Percentiles rank a stretch among this genome's conserved stretches.
phyloP scores from a whole-genome alignment of 2,113 vertebrate genomes.

The Sprattus sprattus region DNA sequence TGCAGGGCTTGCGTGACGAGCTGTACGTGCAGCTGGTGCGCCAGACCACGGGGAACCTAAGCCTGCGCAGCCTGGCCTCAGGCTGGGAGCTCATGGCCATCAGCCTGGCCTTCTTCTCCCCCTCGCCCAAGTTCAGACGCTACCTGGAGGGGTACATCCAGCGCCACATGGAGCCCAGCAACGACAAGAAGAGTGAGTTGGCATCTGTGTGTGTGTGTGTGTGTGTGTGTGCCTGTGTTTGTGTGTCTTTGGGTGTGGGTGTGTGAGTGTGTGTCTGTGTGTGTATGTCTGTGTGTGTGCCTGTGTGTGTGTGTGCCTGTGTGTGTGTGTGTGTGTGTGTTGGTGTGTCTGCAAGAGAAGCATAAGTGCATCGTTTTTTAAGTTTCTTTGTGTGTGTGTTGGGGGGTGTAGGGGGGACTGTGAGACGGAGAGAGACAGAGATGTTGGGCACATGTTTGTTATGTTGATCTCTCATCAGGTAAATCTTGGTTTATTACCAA shows the following conservation, averaged over 20 bases:
- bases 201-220: not conserved
- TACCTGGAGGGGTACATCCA: constrained; percentile 81
- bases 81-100: constrained; percentile 83
- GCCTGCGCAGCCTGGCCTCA: constrained; percentile 68
- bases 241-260: not conserved
- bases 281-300: not conserved
- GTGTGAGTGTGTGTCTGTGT: not conserved
- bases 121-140: constrained; percentile 76
- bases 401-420: not conserved
- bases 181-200: constrained; percentile 73
- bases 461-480: not conserved
- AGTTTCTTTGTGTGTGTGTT: not conserved
- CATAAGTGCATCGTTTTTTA: too few species aligned
- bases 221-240: not conserved
- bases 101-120: constrained; percentile 78
- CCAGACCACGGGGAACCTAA: constrained; percentile 75
- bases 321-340: not conserved
- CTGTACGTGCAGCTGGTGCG: constrained; percentile 77
- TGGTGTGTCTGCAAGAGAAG: not conserved
- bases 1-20: constrained; percentile 74
- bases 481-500: not conserved
- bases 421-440: not conserved
- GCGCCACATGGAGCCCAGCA: constrained; percentile 71
- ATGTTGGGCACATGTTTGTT: not conserved
- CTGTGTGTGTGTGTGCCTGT: not conserved